Conservation (phyloP, 2,113 vertebrate species). For the Eulemur macaco region DNA sequence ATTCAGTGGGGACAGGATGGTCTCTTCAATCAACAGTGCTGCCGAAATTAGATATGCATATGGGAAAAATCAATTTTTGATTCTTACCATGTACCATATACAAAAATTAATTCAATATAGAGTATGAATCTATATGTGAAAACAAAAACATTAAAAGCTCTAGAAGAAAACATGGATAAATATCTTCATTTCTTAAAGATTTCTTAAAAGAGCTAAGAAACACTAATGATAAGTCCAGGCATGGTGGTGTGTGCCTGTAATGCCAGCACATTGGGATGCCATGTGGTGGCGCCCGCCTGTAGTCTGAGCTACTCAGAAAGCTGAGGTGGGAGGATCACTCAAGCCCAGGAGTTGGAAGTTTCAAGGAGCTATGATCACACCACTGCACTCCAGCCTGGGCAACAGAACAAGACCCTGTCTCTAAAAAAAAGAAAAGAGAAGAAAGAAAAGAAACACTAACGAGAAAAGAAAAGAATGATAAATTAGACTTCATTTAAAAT, state of each 20-base stretch:
- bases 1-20: neutral
- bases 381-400: neutral
- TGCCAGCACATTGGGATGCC: neutral
- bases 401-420: neutral
- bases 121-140: neutral
- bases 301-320: neutral
- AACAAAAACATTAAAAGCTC: slow-evolving; percentile 17
- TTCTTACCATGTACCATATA: neutral
- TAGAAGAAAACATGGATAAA: slow-evolving; percentile 20
- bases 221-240: neutral
- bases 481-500: slow-evolving; percentile 14
- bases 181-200: slow-evolving; percentile 7
- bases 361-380: neutral
- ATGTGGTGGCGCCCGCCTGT: neutral
- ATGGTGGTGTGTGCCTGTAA: neutral
- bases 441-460: neutral
- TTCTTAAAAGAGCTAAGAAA: neutral
- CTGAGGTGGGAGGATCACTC: neutral
- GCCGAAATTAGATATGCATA: neutral
- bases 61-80: neutral
- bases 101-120: neutral
- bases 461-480: slow-evolving; percentile 32
- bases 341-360: neutral
- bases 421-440: neutral
- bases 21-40: neutral